Conservation (phyloP, 1,140 invertebrate species). For the Pseudomyrmex gracilis region DNA sequence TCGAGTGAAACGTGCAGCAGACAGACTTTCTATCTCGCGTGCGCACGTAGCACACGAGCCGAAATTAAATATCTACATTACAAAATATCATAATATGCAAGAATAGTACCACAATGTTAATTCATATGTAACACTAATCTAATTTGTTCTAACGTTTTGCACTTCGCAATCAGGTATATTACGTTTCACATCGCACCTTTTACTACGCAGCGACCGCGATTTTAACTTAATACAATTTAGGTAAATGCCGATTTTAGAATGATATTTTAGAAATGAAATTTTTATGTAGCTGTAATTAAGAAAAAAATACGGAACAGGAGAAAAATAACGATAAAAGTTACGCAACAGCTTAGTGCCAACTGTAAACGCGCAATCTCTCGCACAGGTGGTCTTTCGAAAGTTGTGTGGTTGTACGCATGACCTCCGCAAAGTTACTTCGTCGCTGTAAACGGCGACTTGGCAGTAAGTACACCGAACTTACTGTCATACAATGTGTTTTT, state of each 20-base stretch:
- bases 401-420: background rate
- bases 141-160: conserved; percentile 2
- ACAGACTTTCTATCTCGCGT: conserved; percentile 35
- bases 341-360: background rate
- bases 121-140: background rate
- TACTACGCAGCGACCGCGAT: too few species aligned
- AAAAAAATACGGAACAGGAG: background rate
- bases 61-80: background rate
- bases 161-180: background rate
- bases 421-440: background rate
- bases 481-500: conserved; percentile 27
- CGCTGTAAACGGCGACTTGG: conserved; percentile 41
- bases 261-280: background rate
- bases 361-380: background rate
- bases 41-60: background rate
- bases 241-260: background rate
- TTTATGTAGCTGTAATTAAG: background rate
- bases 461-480: conserved; percentile 66
- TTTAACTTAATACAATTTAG: background rate
- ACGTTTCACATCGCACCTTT: too few species aligned
- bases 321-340: background rate
- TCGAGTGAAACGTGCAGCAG: conserved; percentile 19
- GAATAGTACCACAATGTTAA: background rate
- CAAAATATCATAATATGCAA: background rate
- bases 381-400: background rate